phyloP scores from a whole-genome alignment of 2,888 invertebrate species.

The Sesia bembeciformis region DNA sequence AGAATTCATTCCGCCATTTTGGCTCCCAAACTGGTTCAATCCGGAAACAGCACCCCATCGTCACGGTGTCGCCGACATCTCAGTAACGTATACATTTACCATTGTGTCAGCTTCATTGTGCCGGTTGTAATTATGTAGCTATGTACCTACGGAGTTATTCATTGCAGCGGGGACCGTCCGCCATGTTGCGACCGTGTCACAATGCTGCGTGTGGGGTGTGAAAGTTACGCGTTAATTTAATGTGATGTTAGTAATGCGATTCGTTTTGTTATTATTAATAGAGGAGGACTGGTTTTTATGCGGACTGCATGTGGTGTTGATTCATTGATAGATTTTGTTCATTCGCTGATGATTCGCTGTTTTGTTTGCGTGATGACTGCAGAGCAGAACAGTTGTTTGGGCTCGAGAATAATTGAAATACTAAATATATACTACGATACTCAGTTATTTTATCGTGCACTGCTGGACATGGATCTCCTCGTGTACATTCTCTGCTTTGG shows the following conservation, averaged over 20 bases:
- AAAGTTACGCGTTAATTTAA: slow-evolving; percentile 27
- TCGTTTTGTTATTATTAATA: slow-evolving; percentile 10
- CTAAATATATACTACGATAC: no score
- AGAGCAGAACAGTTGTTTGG: no score
- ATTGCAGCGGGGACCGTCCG: slow-evolving; percentile 14
- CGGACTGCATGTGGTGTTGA: no score
- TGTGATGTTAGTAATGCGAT: slow-evolving; percentile 40
- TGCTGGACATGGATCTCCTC: no score
- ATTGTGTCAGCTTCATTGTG: slow-evolving; percentile 23
- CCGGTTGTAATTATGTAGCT: slow-evolving; percentile 36
- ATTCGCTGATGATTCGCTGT: no score
- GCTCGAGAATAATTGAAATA: no score
- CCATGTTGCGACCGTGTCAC: neutral
- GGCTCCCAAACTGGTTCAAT: slow-evolving; percentile 8
- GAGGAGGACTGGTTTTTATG: no score
- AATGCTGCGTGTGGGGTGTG: slow-evolving; percentile 12
- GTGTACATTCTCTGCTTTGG: no score
- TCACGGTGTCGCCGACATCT: slow-evolving; percentile 7
- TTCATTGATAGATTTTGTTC: no score
- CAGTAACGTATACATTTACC: slow-evolving; percentile 3
- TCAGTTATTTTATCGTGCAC: no score
- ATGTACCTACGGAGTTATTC: slow-evolving; percentile 13
- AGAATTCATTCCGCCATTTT: slow-evolving; percentile 10
- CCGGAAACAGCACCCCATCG: slow-evolving; percentile 19
- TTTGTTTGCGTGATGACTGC: no score